Conservation (phyloP, 1,140 invertebrate species). For the Drosophila sp. region DNA sequence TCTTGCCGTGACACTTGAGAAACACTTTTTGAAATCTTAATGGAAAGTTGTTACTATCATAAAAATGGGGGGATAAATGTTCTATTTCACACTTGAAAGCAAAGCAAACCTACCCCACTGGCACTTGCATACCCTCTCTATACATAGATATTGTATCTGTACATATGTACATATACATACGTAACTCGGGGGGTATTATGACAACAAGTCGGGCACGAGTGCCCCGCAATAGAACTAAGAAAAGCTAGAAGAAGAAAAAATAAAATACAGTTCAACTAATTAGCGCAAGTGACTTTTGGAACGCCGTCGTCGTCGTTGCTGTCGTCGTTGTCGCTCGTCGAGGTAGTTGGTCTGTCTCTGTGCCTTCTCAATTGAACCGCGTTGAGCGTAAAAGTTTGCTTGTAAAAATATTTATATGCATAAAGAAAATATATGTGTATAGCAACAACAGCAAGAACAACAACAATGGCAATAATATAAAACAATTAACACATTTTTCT, state of each 20-base stretch:
- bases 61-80: no score
- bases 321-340: conserved; percentile 32
- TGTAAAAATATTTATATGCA: conserved; percentile 50
- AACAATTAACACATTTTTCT: conserved; percentile 72
- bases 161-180: conserved; percentile 9
- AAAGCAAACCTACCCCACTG: conserved; percentile 4
- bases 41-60: no score
- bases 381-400: conserved; percentile 41
- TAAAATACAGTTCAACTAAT: conserved; percentile 73
- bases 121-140: background rate
- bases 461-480: conserved; percentile 29
- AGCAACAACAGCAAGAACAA: conserved; percentile 34
- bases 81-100: background rate
- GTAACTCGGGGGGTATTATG: conserved; percentile 24
- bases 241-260: conserved; percentile 6
- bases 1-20: no score
- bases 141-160: background rate
- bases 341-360: conserved; percentile 13
- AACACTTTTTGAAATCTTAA: no score
- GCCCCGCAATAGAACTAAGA: conserved; percentile 17
- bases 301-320: conserved; percentile 11
- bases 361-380: conserved; percentile 41
- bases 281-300: conserved; percentile 80
- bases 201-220: conserved; percentile 28
- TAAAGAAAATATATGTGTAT: conserved; percentile 5